Percentiles rank a stretch among this genome's conserved stretches.
Conservation (phyloP, 2,113 vertebrate genomes). For the Poicephalus meyeri region DNA sequence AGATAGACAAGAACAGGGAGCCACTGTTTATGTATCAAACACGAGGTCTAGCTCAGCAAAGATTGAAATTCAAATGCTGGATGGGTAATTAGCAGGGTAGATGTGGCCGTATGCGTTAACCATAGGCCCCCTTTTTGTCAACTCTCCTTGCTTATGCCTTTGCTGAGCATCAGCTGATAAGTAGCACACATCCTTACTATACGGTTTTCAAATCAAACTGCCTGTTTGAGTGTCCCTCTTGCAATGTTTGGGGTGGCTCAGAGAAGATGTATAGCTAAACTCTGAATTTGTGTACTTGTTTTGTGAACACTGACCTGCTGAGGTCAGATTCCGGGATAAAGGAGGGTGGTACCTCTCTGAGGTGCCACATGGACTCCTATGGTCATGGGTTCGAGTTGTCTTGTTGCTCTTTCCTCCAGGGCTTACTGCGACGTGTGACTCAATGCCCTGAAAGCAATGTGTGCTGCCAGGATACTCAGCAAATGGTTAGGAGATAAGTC, state of each 20-base stretch:
- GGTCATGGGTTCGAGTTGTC: fast-evolving
- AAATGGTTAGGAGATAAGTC: background rate
- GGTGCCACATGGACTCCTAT: fast-evolving
- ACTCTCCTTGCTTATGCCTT: background rate
- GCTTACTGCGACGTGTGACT: fast-evolving
- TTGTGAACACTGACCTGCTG: background rate
- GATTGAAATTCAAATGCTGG: background rate
- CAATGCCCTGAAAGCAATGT: background rate
- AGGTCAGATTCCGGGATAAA: background rate
- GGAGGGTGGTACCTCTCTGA: background rate
- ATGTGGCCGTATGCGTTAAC: background rate
- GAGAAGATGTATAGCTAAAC: background rate
- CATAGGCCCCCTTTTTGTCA: background rate
- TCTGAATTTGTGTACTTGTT: background rate
- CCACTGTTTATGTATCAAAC: background rate
- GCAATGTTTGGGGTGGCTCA: background rate
- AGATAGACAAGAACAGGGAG: background rate
- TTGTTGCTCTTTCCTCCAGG: background rate
- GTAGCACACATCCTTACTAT: fast-evolving
- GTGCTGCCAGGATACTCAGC: background rate
- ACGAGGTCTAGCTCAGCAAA: background rate
- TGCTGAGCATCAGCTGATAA: background rate
- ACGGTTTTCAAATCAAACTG: background rate
- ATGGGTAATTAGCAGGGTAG: background rate
- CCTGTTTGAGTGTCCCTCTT: background rate